These are phyloP conservation scores for Nothura maculosa DNA, from an alignment of 2,797 vertebrate genomes.

Conservation along the genomic window DNA sequence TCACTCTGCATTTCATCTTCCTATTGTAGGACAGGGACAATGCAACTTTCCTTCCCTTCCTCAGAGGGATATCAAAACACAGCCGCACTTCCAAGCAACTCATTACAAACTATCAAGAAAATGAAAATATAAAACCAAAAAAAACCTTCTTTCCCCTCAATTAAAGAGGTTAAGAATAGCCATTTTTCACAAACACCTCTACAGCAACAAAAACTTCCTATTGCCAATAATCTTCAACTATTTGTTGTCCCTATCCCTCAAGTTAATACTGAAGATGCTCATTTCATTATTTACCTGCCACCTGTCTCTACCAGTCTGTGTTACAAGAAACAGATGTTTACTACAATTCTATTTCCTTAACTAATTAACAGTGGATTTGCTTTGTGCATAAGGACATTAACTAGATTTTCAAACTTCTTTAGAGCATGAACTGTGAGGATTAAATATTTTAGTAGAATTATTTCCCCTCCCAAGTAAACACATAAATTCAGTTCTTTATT, in stretches of 20 bases:
- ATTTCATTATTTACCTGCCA: not conserved
- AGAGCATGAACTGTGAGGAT: not conserved
- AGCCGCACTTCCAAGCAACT: conserved; percentile 2
- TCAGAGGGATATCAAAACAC: conserved; percentile 16
- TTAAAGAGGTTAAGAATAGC: not conserved
- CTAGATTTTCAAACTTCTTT: not conserved
- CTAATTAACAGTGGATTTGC: not conserved
- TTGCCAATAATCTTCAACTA: not conserved
- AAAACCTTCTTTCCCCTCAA: not conserved
- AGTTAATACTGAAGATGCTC: not conserved
- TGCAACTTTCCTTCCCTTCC: not conserved
- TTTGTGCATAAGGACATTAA: not conserved
- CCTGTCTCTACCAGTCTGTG: not conserved
- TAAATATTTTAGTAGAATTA: not conserved
- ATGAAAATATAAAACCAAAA: not conserved
- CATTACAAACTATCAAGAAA: not conserved
- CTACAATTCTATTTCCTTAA: conserved; percentile 16
- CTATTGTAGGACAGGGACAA: not conserved
- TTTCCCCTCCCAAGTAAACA: not conserved
- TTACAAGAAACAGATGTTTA: conserved; percentile 16
- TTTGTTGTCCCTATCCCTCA: not conserved
- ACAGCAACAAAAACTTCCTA: conserved; percentile 8
- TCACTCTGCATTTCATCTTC: not conserved
- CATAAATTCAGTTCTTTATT: rapidly evolving
- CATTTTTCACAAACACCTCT: conserved; percentile 4